Evolutionary conservation across 2,888 invertebrate genomes (phyloP).

Genomic region (Hermaeophaga mercurialis): DNA sequence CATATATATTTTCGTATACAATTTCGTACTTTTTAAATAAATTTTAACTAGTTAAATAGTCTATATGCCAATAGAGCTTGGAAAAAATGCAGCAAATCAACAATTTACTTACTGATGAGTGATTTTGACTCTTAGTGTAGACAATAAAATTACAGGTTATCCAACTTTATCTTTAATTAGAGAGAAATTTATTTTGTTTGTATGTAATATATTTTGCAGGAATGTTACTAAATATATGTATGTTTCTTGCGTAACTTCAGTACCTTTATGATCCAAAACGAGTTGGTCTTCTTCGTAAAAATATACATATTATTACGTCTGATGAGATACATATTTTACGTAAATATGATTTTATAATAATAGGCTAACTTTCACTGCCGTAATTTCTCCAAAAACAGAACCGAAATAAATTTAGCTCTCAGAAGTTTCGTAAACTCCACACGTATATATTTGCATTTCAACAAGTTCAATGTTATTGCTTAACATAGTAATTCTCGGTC

Average conservation of each 20-base stretch:
- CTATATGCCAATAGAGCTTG: no score
- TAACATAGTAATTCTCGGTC: neutral
- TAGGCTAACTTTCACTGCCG: neutral
- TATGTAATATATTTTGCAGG: neutral
- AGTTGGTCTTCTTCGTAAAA: neutral
- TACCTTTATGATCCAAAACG: neutral
- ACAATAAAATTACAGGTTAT: neutral
- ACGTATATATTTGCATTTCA: neutral
- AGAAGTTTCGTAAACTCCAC: neutral
- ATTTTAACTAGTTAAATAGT: no score
- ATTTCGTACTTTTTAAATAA: neutral
- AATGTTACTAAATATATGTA: neutral
- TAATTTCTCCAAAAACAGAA: neutral
- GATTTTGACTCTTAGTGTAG: no score
- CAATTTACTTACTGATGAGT: no score
- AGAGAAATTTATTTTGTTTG: neutral
- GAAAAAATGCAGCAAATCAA: no score
- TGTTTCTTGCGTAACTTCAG: neutral
- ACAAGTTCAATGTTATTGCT: constrained; percentile 1
- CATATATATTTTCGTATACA: neutral
- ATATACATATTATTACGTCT: neutral
- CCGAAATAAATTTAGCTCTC: neutral
- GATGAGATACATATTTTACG: neutral
- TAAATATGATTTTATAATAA: neutral
- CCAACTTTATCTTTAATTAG: neutral